phyloP scores from a whole-genome alignment of 2,797 vertebrate species.

The Poeciliopsis gracilis region DNA sequence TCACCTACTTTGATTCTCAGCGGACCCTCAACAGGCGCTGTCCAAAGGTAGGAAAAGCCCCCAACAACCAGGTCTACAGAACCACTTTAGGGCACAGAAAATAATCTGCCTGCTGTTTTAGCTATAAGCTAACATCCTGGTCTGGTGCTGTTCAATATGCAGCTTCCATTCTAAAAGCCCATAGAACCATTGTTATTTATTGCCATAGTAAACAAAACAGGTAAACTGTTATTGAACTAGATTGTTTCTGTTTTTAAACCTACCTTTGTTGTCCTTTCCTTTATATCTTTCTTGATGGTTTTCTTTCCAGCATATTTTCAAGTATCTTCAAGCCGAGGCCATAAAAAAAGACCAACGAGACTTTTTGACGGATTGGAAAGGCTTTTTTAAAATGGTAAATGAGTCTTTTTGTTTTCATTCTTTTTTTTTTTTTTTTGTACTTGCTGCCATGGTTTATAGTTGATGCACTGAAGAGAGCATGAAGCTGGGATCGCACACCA shows the following conservation, averaged over 20 bases:
- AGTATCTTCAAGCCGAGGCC: slow-evolving; percentile 93
- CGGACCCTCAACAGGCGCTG: slow-evolving; percentile 93
- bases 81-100: background rate
- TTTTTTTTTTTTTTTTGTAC: too few relatives aligned
- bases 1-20: slow-evolving; percentile 95
- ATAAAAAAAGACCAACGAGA: slow-evolving; percentile 89
- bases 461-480: background rate
- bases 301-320: slow-evolving; percentile 89
- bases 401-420: background rate
- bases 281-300: slow-evolving; percentile 1
- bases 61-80: too few relatives aligned
- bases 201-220: background rate
- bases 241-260: background rate
- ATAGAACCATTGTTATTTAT: background rate
- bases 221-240: background rate
- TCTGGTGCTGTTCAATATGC: too few relatives aligned
- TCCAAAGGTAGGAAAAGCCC: slow-evolving; percentile 83
- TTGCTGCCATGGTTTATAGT: background rate
- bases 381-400: slow-evolving; percentile 93
- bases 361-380: slow-evolving; percentile 90
- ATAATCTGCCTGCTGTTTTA: background rate
- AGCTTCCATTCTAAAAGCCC: background rate
- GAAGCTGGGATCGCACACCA: too few relatives aligned
- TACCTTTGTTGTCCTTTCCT: background rate
- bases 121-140: background rate